Conservation (phyloP, 2,113 vertebrate species). For the Calypte anna region DNA sequence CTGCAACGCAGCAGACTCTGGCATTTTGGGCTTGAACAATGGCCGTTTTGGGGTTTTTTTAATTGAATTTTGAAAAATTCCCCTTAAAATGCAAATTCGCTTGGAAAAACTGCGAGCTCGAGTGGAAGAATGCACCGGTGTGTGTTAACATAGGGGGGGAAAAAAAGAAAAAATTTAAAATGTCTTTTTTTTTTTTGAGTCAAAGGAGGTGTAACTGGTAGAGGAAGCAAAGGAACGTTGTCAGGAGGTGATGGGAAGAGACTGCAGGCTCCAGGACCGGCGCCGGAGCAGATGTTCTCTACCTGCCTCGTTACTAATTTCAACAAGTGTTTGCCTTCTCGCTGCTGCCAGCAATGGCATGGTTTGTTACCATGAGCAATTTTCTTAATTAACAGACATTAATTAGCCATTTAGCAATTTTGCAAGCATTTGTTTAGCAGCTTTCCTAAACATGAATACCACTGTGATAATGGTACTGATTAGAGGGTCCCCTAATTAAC, state of each 20-base stretch:
- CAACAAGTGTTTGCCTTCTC: slow-evolving; percentile 88
- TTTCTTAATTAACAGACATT: slow-evolving; percentile 95
- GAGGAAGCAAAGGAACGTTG: slow-evolving; percentile 55
- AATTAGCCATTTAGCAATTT: slow-evolving; percentile 97
- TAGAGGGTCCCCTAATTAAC: slow-evolving; percentile 91
- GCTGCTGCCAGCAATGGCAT: slow-evolving; percentile 86
- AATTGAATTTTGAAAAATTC: background rate
- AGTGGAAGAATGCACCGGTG: slow-evolving; percentile 12
- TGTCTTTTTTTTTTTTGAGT: background rate
- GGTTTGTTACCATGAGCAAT: slow-evolving; percentile 94
- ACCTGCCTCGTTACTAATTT: slow-evolving; percentile 85
- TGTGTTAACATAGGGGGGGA: background rate
- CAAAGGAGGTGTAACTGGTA: slow-evolving; percentile 48
- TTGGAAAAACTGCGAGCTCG: background rate
- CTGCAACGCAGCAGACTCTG: slow-evolving; percentile 61
- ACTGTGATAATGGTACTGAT: slow-evolving; percentile 92
- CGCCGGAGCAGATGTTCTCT: slow-evolving; percentile 81
- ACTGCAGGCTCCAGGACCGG: slow-evolving; percentile 72
- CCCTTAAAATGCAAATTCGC: slow-evolving; percentile 12
- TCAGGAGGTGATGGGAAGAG: slow-evolving; percentile 66
- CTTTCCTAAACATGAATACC: slow-evolving; percentile 93
- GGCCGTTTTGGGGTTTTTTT: background rate
- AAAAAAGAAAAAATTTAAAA: background rate
- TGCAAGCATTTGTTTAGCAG: slow-evolving; percentile 91
- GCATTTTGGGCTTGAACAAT: slow-evolving; percentile 46